Percentiles rank a stretch among this genome's conserved stretches.
Evolutionary conservation across 2,888 invertebrate genomes (phyloP).

Genomic region (Emmelina monodactyla): DNA sequence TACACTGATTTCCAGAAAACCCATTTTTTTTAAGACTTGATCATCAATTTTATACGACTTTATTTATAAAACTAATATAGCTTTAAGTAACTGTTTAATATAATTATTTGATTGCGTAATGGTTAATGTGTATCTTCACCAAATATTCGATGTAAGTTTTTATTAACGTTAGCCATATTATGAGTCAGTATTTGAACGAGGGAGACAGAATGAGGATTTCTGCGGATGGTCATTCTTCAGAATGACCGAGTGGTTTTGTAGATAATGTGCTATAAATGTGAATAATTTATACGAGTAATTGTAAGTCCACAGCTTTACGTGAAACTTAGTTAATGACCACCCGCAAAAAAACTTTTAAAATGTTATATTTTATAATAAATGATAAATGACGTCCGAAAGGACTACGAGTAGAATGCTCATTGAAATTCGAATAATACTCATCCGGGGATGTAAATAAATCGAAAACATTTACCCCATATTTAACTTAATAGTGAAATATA

Average conservation of each 20-base stretch:
- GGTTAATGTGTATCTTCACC: constrained; percentile 52
- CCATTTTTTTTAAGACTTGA: neutral
- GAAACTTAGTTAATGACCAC: constrained; percentile 54
- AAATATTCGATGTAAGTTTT: constrained; percentile 65
- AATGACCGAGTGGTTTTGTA: constrained; percentile 52
- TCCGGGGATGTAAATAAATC: constrained; percentile 52
- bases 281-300: constrained; percentile 66
- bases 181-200: constrained; percentile 64
- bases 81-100: constrained; percentile 45
- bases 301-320: constrained; percentile 65
- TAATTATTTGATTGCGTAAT: constrained; percentile 48
- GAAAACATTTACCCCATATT: constrained; percentile 33
- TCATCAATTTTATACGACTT: constrained; percentile 56
- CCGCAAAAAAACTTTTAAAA: constrained; percentile 43
- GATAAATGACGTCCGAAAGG: constrained; percentile 42
- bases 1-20: constrained; percentile 8
- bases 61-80: constrained; percentile 48
- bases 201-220: constrained; percentile 45
- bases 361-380: constrained; percentile 59
- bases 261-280: constrained; percentile 66
- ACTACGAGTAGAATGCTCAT: constrained; percentile 56
- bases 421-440: constrained; percentile 35
- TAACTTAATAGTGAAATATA: constrained; percentile 43
- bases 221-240: constrained; percentile 51
- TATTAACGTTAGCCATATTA: constrained; percentile 61